These are phyloP conservation scores for Rhingia rostrata DNA, from an alignment of 2,888 invertebrate species.

Conservation along the genomic window DNA sequence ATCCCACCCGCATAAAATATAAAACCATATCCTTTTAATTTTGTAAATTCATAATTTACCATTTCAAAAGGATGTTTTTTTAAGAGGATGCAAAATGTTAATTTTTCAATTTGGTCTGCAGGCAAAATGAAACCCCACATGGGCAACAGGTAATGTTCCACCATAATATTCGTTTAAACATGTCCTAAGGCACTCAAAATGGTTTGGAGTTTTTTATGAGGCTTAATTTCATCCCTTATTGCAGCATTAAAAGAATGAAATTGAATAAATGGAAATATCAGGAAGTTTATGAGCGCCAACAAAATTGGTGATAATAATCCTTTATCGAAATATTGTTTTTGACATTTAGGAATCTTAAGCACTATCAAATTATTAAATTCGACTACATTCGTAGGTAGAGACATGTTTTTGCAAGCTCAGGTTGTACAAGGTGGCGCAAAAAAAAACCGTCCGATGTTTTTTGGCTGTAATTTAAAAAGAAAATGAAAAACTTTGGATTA, in stretches of 20 bases:
- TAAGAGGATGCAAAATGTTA: constrained; percentile 17
- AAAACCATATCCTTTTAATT: constrained; percentile 12
- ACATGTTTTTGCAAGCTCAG: no score
- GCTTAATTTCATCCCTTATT: neutral
- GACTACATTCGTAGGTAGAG: no score
- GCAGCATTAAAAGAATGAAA: constrained; percentile 21
- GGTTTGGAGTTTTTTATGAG: constrained; percentile 1
- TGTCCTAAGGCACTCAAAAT: constrained; percentile 32
- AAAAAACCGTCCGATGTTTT: no score
- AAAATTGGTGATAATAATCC: constrained; percentile 23
- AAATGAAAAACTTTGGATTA: no score
- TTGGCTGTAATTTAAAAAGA: no score
- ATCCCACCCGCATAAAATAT: constrained; percentile 1
- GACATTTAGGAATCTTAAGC: no score
- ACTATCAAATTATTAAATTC: no score
- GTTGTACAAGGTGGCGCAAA: no score
- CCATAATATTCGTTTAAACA: neutral
- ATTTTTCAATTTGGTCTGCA: constrained; percentile 2
- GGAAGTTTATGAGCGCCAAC: constrained; percentile 16
- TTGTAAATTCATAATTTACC: constrained; percentile 36
- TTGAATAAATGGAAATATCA: constrained; percentile 33
- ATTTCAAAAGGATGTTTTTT: constrained; percentile 25
- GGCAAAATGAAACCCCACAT: neutral
- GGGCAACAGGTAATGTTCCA: constrained; percentile 4
- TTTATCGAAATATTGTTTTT: constrained; percentile 37